Percentiles rank a stretch among this genome's conserved stretches.
These are phyloP conservation scores for Bombus confusus DNA, from an alignment of 1,140 invertebrate species.

Conservation along the genomic window DNA sequence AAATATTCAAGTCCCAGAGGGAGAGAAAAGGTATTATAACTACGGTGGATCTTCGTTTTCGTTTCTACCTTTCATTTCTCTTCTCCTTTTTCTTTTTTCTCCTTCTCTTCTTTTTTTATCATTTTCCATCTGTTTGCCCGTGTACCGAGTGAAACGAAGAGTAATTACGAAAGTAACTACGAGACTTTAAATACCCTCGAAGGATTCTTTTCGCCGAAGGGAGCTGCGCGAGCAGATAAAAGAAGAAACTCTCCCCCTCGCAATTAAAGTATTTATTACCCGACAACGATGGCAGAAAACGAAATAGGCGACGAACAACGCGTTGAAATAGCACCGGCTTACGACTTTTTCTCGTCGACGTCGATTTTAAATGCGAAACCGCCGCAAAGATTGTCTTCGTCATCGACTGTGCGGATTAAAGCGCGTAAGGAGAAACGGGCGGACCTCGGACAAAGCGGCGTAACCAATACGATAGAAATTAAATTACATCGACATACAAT, in stretches of 20 bases:
- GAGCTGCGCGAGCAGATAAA: not conserved
- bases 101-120: not conserved
- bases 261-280: slow-evolving; percentile 49
- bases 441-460: not conserved
- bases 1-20: slow-evolving; percentile 25
- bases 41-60: not conserved
- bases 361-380: slow-evolving; percentile 3
- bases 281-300: not conserved
- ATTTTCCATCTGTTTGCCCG: not conserved
- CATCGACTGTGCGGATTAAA: too few species aligned
- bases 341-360: not conserved
- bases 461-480: not conserved
- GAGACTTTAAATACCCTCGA: slow-evolving; percentile 43
- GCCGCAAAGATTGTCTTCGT: not conserved
- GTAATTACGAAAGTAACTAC: slow-evolving; percentile 48
- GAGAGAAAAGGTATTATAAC: slow-evolving; percentile 6
- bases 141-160: slow-evolving; percentile 14
- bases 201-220: slow-evolving; percentile 21
- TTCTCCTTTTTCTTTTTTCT: not conserved
- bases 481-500: not conserved
- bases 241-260: slow-evolving; percentile 3
- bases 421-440: not conserved
- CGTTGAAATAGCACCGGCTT: not conserved
- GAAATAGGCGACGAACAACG: not conserved
- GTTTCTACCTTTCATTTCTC: not conserved